These are phyloP conservation scores for Madoqua kirkii DNA, from an alignment of 2,113 vertebrate species.

Conservation along the genomic window DNA sequence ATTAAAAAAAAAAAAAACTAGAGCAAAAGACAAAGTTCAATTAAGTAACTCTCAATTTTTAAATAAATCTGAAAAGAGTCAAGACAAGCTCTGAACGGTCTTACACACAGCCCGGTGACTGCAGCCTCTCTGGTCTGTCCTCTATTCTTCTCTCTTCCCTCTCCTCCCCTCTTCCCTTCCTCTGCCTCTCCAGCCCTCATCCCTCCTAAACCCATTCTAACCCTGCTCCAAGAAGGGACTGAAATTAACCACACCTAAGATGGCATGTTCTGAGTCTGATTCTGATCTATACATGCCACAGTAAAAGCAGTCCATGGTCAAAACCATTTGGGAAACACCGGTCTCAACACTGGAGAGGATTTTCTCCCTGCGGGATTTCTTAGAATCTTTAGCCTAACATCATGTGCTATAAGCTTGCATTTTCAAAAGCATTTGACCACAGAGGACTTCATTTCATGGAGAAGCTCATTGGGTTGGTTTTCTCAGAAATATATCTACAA, in stretches of 20 bases:
- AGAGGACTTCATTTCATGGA: not conserved
- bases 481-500: accelerated
- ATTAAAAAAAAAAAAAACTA: not conserved
- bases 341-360: not conserved
- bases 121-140: not conserved
- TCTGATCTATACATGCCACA: not conserved
- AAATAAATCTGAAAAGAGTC: not conserved
- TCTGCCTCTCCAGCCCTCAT: accelerated
- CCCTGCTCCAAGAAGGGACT: not conserved
- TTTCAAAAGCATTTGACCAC: too few relatives aligned
- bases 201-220: not conserved
- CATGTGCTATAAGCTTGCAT: accelerated
- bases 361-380: not conserved
- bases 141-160: accelerated
- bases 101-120: accelerated
- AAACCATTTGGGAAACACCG: not conserved
- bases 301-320: not conserved
- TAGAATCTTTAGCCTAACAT: accelerated
- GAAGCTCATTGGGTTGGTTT: not conserved
- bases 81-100: not conserved
- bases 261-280: not conserved
- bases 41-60: not conserved
- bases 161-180: not conserved
- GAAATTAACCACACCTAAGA: not conserved
- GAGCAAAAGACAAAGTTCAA: not conserved